Evolutionary conservation across 2,797 vertebrate species (phyloP).

Genomic region (Pantherophis vulpinus): DNA sequence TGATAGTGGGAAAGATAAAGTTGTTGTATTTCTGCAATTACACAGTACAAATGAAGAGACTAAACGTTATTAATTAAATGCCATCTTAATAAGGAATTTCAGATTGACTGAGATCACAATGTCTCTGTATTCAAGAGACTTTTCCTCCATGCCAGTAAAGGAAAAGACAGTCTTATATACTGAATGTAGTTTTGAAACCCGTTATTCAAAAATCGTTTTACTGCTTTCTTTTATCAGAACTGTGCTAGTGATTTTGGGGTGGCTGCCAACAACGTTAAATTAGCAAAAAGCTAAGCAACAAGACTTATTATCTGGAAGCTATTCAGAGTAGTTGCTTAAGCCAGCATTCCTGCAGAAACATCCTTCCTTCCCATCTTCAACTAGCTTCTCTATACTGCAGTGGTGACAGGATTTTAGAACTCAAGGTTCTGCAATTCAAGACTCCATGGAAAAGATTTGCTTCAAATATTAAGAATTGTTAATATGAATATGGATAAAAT

Average conservation of each 20-base stretch:
- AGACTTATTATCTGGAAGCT: neutral
- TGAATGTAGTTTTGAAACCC: neutral
- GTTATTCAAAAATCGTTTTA: neutral
- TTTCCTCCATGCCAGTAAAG: neutral
- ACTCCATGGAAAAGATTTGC: neutral
- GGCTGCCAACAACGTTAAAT: neutral
- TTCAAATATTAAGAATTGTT: neutral
- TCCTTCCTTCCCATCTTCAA: neutral
- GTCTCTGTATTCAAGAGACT: neutral
- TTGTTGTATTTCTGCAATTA: neutral
- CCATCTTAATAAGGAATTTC: neutral
- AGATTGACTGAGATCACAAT: neutral
- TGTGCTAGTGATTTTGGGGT: neutral
- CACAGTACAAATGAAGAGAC: neutral
- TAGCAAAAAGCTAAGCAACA: conserved; percentile 4
- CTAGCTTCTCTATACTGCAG: neutral
- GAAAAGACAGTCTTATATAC: neutral
- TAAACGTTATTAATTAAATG: neutral
- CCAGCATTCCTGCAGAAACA: neutral
- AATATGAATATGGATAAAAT: neutral
- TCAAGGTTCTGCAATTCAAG: neutral
- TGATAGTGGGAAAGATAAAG: neutral
- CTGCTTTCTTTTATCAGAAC: neutral
- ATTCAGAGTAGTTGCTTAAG: neutral
- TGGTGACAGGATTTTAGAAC: neutral